Evolutionary conservation across 1,140 invertebrate genomes (phyloP).

Genomic region (Drosophila virilis): DNA sequence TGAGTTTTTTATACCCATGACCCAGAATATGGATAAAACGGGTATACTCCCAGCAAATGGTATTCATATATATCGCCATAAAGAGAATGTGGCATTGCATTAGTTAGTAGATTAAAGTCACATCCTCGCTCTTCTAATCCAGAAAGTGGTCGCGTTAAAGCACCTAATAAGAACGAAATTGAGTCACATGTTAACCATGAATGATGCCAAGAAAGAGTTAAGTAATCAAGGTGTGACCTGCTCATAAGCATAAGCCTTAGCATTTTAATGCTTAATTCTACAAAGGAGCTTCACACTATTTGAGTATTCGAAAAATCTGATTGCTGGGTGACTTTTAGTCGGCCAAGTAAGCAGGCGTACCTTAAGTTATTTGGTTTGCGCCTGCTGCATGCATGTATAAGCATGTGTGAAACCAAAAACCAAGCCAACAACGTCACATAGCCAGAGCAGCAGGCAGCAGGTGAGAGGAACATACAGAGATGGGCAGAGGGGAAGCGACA

Average conservation of each 20-base stretch:
- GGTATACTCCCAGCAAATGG: background rate
- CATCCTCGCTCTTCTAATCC: no score
- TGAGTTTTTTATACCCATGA: conserved; percentile 42
- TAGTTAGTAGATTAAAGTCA: no score
- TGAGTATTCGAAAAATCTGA: no score
- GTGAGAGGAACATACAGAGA: background rate
- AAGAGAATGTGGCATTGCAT: background rate
- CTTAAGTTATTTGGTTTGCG: conserved; percentile 41
- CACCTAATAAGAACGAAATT: no score
- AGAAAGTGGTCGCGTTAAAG: no score
- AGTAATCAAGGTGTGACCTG: no score
- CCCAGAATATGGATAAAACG: background rate
- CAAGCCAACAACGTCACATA: conserved; percentile 51
- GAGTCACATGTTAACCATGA: no score
- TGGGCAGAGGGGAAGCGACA: background rate
- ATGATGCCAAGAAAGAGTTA: no score
- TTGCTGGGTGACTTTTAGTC: conserved; percentile 1
- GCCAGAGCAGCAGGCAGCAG: conserved; percentile 1
- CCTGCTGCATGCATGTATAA: conserved; percentile 68
- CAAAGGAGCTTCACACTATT: no score
- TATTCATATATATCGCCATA: background rate
- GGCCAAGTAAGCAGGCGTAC: background rate
- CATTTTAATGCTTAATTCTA: no score
- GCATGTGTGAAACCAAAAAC: conserved; percentile 79
- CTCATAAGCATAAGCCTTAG: no score